These are phyloP conservation scores for Brienomyrus longianalis DNA, from an alignment of 2,113 vertebrate genomes.

Conservation along the genomic window DNA sequence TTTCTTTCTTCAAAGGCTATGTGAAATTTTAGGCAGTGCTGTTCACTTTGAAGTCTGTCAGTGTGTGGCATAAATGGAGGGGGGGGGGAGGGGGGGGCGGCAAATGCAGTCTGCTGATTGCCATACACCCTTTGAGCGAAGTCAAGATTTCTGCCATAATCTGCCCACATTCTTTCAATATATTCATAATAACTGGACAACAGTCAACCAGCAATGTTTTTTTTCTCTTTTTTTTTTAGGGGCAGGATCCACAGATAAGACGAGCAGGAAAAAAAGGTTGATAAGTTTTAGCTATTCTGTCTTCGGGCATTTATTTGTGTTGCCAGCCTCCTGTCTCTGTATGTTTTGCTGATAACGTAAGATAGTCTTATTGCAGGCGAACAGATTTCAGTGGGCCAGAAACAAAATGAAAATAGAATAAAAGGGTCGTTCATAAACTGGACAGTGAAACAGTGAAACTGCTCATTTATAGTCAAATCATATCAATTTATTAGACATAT, in stretches of 20 bases:
- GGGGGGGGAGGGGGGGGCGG: conserved; percentile 10
- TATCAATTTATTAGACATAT: background rate
- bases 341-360: conserved; percentile 48
- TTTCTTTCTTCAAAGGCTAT: conserved; percentile 10
- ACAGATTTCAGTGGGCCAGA: conserved; percentile 39
- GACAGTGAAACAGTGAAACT: conserved; percentile 43
- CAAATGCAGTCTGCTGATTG: conserved; percentile 28
- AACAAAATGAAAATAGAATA: conserved; percentile 56
- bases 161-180: conserved; percentile 41
- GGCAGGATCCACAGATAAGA: conserved; percentile 47
- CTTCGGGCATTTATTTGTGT: conserved; percentile 47
- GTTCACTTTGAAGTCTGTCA: background rate
- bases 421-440: conserved; percentile 36
- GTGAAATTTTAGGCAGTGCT: conserved; percentile 15
- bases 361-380: conserved; percentile 46
- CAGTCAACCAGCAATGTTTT: conserved; percentile 27
- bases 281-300: conserved; percentile 38
- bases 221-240: background rate
- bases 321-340: conserved; percentile 36
- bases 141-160: conserved; percentile 38
- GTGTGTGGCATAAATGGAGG: background rate
- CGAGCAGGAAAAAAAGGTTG: conserved; percentile 44
- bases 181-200: conserved; percentile 44
- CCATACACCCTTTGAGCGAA: conserved; percentile 39
- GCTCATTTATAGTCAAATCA: conserved; percentile 30